Evolutionary conservation across 37 sponge, comb jelly and placozoan species (phyloP), one percentile per base, ranked within the genome.

Genomic region (Geodia barretti): DNA sequence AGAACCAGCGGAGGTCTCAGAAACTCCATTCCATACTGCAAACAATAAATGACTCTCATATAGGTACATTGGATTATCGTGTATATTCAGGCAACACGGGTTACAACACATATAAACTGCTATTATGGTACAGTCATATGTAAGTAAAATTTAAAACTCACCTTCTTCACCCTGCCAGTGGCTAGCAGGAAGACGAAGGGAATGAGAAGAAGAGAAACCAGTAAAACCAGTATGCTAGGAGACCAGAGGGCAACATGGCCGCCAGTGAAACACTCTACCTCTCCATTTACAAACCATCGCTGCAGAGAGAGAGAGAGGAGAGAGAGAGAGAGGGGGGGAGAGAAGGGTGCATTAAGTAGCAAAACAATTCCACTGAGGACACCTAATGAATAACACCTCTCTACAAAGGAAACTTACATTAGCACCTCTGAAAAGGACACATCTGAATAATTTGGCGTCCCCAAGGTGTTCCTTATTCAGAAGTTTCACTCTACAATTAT

Each of bases 241-340:
- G 87, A 33, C 26, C 61, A 88, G 0, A 91, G 88, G 26, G 75
- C 75, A 39, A 60, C 36, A 70, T 91, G 92, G 8, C 88, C 61
- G 28, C 84, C 92, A 68, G 84, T 83, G 84, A 91, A 87, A 61
- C 92, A 91, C 30, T 33, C 34, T 24, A 79, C 64, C 19, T 24
- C 41, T 1, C 88, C 92, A 79, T 86, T 59, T 7, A 76, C 41
- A 60, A 78, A 87, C 92, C 92, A 91, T 34, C 78, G 63, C 92
- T 91, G 76, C 39, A 37, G 33, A 26, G 41, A 37, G 64, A 8
- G 39, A 75, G n/a, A 64, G 19, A 37, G 35, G 47, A 39, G 9
- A 73, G 4, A 47, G 25, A 19, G 7, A 59, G 69, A 72, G 69
- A 24, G 24, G 31, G 42, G 34, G 35, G 70, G 37, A 79, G 24